Evolutionary conservation across 2,888 invertebrate species (phyloP), one percentile per base, ranked within the genome.

Genomic region (Auanema freiburgensis): DNA sequence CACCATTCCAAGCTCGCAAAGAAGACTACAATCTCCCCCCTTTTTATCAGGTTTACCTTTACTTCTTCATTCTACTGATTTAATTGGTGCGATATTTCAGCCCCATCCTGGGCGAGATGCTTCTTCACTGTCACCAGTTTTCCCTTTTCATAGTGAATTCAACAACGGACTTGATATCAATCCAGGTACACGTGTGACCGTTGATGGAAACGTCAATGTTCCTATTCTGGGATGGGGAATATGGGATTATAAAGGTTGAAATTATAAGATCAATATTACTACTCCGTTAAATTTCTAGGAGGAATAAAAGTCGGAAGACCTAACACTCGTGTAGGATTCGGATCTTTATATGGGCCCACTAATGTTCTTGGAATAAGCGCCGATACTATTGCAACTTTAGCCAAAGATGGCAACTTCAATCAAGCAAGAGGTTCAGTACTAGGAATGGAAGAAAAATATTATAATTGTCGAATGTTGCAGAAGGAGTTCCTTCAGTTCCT

Each of bases 21-120:
- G 77, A 77, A 53, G 79, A 79, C 46, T 79, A 79, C 58, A 79
- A 79, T 51, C 63, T 79, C 10, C 79, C 79, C 23, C 79, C 79
- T 11, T 76, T 76, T 54, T 79, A 78, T 66, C 78, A 78, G 70
- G 78, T 76, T 12, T 55, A 11, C 18, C 51, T 50, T 50, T 1
- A 14, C 12, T n/a, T 12, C 12, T 50, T 50, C 51, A 50, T 12
- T 14, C 12, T n/a, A 50, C 18, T 11, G 51, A n/a, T 16, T 50
- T 16, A 1, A 12, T 44, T 58, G 8, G n/a, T 57, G 42, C n/a
- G 43, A 43, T 14, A 18, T 60, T 77, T 60, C 59, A 79, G 77
- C 77, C 79, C 6, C 72, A 72, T 58, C 78, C 79, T 1, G 79
- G 79, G 4, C 56, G 79, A n/a, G 75, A 75, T 63, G 78, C 79